Percentiles rank a stretch among this genome's conserved stretches.
phyloP scores from a whole-genome alignment of 2,888 invertebrate genomes.

The Aromia moschata region DNA sequence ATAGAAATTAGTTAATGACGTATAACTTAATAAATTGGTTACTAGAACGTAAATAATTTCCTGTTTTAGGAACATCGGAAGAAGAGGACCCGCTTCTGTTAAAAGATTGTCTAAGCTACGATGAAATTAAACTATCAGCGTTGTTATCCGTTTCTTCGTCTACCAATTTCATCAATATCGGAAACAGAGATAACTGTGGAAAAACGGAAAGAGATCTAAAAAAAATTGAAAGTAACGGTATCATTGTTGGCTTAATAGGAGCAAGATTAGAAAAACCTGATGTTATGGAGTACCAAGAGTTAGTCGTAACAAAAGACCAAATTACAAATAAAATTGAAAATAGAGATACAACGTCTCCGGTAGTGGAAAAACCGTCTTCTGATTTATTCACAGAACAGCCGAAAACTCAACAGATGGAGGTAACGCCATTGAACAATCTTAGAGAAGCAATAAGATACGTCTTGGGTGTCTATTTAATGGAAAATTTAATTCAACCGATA shows the following conservation, averaged over 20 bases:
- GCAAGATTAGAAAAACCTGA: conserved; percentile 65
- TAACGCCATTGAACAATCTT: no score
- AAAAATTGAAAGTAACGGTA: conserved; percentile 60
- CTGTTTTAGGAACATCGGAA: conserved; percentile 60
- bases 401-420: no score
- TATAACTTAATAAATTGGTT: no score
- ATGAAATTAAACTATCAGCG: conserved; percentile 69
- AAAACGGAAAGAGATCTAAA: conserved; percentile 59
- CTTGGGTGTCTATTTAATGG: no score
- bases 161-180: conserved; percentile 68
- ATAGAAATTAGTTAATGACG: no score
- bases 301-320: conserved; percentile 63
- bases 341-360: conserved; percentile 35
- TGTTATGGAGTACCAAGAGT: conserved; percentile 72
- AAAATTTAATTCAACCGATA: no score
- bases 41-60: no score
- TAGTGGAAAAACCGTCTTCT: no score
- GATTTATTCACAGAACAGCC: no score
- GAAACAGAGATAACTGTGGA: conserved; percentile 67
- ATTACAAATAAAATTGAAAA: conserved; percentile 63
- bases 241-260: conserved; percentile 66
- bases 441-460: no score
- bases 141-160: conserved; percentile 67
- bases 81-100: conserved; percentile 64
- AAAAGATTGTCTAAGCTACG: conserved; percentile 66